Percentiles rank a stretch among this genome's conserved stretches.
Evolutionary conservation across 2,888 invertebrate species (phyloP).

Genomic region (Lacanobia oleracea): DNA sequence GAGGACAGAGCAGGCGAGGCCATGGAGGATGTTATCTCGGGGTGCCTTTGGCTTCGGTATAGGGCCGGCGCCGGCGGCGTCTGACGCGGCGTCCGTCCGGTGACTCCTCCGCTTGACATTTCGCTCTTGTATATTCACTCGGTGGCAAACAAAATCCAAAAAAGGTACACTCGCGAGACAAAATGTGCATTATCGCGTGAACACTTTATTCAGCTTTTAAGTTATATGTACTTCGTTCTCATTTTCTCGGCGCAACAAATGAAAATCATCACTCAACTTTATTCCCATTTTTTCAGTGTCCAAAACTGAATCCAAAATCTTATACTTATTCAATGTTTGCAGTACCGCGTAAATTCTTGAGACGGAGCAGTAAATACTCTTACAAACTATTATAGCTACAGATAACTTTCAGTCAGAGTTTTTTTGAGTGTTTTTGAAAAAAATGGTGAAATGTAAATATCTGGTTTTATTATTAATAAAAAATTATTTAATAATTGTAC

Average conservation of each 20-base stretch:
- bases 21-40: conserved; percentile 57
- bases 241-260: neutral
- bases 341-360: neutral
- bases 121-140: conserved; percentile 71
- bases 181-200: neutral
- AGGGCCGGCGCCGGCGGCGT: conserved; percentile 74
- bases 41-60: conserved; percentile 89
- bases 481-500: too few species aligned
- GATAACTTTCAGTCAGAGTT: too few species aligned
- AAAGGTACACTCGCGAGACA: conserved; percentile 63
- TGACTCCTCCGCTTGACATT: conserved; percentile 72
- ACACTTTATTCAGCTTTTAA: neutral
- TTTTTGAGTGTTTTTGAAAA: too few species aligned
- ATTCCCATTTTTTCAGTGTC: neutral
- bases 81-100: conserved; percentile 76
- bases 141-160: conserved; percentile 49
- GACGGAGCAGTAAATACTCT: neutral
- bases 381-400: neutral
- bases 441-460: too few species aligned
- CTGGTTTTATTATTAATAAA: too few species aligned
- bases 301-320: neutral
- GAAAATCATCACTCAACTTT: neutral
- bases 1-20: conserved; percentile 68
- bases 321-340: neutral
- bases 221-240: neutral